A percentile compares a stretch with the other conserved stretches of the same genome.
These are phyloP conservation scores for Spilarctia lutea DNA, from an alignment of 2,888 invertebrate species.

Conservation along the genomic window DNA sequence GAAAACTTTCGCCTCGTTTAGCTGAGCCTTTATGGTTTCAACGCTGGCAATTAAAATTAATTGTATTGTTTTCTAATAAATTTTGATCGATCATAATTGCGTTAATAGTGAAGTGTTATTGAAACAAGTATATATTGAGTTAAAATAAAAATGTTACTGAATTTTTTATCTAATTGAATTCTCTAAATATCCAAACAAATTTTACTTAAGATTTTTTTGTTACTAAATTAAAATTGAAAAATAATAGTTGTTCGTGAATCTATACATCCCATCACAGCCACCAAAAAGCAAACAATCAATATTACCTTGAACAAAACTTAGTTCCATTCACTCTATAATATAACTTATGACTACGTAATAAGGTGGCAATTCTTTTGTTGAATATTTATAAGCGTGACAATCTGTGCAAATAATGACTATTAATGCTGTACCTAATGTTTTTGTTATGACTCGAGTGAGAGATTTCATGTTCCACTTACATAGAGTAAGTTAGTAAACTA, in stretches of 20 bases:
- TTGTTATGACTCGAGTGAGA: slow-evolving; percentile 26
- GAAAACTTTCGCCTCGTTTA: slow-evolving; percentile 1
- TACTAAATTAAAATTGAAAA: slow-evolving; percentile 12
- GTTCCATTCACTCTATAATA: slow-evolving; percentile 21
- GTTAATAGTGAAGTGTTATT: not conserved
- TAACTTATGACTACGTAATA: slow-evolving; percentile 21
- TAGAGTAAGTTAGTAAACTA: slow-evolving; percentile 26
- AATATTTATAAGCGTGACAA: slow-evolving; percentile 28
- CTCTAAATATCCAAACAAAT: not conserved
- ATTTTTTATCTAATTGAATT: not conserved
- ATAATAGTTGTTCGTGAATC: slow-evolving; percentile 18
- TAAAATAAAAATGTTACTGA: not conserved
- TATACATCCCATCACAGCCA: slow-evolving; percentile 34
- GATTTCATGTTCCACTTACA: slow-evolving; percentile 20
- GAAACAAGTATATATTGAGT: not conserved
- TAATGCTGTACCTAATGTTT: slow-evolving; percentile 30
- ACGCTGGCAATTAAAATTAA: not conserved
- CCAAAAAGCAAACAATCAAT: slow-evolving; percentile 34
- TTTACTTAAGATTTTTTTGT: not conserved
- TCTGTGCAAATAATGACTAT: slow-evolving; percentile 53
- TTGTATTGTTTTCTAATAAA: not conserved
- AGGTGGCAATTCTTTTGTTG: slow-evolving; percentile 21
- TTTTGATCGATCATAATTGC: not conserved
- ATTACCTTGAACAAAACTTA: slow-evolving; percentile 44
- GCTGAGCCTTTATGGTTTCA: not conserved